These are phyloP conservation scores for Myiopsitta monachus DNA, from an alignment of 2,113 vertebrate genomes.

Conservation along the genomic window DNA sequence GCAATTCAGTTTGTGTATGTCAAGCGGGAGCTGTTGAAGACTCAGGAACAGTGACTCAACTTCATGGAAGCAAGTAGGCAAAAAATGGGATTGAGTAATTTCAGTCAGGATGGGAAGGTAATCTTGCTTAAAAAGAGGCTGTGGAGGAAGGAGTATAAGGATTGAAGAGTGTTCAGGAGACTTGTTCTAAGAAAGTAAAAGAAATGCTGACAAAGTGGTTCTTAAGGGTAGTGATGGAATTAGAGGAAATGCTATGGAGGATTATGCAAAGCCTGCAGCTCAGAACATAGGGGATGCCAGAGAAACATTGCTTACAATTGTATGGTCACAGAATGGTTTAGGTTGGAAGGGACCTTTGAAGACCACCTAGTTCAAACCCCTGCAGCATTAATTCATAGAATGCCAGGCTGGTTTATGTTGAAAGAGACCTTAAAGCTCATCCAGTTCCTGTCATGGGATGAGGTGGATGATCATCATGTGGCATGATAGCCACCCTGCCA, in stretches of 20 bases:
- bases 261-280: not conserved
- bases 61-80: not conserved
- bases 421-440: not conserved
- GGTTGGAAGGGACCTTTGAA: not conserved
- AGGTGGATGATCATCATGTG: not conserved
- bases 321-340: not conserved
- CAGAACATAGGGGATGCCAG: not conserved
- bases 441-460: not conserved
- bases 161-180: not conserved
- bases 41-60: not conserved
- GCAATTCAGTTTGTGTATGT: not conserved
- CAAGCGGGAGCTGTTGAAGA: not conserved
- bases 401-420: not conserved
- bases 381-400: not conserved
- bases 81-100: not conserved
- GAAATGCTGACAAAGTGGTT: not conserved
- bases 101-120: not conserved
- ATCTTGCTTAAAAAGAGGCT: not conserved
- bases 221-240: not conserved
- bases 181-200: not conserved
- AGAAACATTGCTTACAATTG: not conserved
- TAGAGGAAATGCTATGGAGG: not conserved
- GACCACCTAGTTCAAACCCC: not conserved
- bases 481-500: not conserved
- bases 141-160: not conserved